phyloP scores from a whole-genome alignment of 2,113 vertebrate genomes.

The Aegithalos caudatus region DNA sequence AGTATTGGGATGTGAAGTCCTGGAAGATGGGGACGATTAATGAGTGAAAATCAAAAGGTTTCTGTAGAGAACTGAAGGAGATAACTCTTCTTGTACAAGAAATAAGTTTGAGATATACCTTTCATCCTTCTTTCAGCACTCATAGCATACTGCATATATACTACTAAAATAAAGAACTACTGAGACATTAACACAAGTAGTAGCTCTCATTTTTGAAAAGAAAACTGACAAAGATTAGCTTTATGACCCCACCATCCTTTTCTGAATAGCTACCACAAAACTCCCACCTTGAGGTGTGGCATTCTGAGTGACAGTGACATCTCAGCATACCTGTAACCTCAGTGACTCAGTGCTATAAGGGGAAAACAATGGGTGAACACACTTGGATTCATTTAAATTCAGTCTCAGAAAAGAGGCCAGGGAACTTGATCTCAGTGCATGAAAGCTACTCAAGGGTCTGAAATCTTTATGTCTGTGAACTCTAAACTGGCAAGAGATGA shows the following conservation, averaged over 20 bases:
- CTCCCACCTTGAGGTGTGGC: neutral
- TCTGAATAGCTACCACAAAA: neutral
- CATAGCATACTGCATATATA: neutral
- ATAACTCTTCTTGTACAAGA: neutral
- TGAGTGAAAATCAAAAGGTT: neutral
- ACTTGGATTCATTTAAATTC: neutral
- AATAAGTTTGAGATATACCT: neutral
- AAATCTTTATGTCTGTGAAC: neutral
- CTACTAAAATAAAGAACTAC: neutral
- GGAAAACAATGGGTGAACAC: neutral
- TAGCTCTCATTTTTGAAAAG: neutral
- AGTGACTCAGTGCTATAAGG: neutral
- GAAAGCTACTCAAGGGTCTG: neutral
- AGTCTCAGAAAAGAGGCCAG: neutral
- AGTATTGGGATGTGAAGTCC: neutral
- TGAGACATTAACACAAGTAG: neutral
- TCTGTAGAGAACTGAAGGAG: neutral
- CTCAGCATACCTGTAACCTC: neutral
- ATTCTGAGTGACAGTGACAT: neutral
- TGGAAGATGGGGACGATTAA: conserved; percentile 31
- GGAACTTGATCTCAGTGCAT: neutral
- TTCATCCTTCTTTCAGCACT: neutral
- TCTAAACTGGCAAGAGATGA: neutral
- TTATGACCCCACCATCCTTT: neutral
- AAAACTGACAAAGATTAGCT: neutral